phyloP scores from a whole-genome alignment of 1,140 invertebrate genomes.

The Laupala kohalensis region DNA sequence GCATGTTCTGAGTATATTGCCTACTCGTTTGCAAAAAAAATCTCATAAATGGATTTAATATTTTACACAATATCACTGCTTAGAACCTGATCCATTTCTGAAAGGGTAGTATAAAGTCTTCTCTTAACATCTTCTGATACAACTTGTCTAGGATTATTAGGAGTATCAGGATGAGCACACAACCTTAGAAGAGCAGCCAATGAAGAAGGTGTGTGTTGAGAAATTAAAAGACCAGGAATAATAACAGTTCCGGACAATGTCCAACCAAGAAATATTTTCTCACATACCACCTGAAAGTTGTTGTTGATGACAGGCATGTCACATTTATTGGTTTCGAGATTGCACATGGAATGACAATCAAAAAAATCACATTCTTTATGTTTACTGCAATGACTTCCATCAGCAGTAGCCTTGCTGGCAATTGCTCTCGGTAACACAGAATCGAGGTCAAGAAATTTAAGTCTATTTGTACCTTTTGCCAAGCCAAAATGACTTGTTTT shows the following conservation, averaged over 20 bases:
- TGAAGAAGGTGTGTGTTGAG: constrained; percentile 36
- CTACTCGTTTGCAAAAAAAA: no score
- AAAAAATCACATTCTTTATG: constrained; percentile 50
- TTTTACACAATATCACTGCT: constrained; percentile 9
- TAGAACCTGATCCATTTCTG: constrained; percentile 25
- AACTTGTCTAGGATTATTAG: constrained; percentile 28
- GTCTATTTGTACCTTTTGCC: constrained; percentile 30
- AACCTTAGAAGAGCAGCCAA: constrained; percentile 36
- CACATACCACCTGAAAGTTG: constrained; percentile 48
- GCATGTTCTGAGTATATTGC: no score
- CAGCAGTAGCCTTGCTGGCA: constrained; percentile 28
- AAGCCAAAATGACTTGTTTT: constrained; percentile 53
- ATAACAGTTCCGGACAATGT: constrained; percentile 41
- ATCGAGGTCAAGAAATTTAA: constrained; percentile 47
- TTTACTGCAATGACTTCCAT: constrained; percentile 31
- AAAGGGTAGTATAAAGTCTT: constrained; percentile 38
- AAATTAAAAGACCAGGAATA: constrained; percentile 42
- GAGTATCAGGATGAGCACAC: constrained; percentile 37
- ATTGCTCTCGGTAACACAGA: constrained; percentile 35
- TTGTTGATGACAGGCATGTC: constrained; percentile 39
- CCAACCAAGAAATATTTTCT: constrained; percentile 49
- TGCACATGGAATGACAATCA: constrained; percentile 46
- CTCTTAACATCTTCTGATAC: constrained; percentile 30
- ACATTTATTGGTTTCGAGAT: constrained; percentile 33
- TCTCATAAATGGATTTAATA: no score